phyloP scores from a whole-genome alignment of 92 coral and sea anemone genomes.

The Epizoanthus stellaris region DNA sequence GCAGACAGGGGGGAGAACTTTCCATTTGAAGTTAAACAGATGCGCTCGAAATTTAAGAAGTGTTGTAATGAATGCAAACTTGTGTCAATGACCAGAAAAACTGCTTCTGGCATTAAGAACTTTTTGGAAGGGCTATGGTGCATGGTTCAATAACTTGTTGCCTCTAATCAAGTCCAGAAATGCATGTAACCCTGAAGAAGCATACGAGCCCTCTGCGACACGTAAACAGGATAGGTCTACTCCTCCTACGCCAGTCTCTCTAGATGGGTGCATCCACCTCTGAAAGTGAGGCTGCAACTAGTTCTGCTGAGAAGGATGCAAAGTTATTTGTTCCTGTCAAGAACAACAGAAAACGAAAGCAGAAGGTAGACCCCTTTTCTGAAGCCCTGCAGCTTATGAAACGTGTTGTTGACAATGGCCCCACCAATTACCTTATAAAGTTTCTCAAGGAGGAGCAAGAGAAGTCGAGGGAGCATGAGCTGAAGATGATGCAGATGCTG shows the following conservation, averaged over 20 bases:
- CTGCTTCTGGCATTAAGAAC: slow-evolving; percentile 13
- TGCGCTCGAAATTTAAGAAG: slow-evolving; percentile 28
- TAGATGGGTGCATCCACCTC: not conserved
- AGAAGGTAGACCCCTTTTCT: slow-evolving; percentile 11
- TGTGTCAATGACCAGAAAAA: slow-evolving; percentile 22
- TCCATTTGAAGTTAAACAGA: slow-evolving; percentile 15
- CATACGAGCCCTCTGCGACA: slow-evolving; percentile 16
- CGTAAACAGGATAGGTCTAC: not conserved
- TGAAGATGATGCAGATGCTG: slow-evolving; percentile 21
- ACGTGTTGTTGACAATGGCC: slow-evolving; percentile 38
- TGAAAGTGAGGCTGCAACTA: not conserved
- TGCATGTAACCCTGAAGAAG: slow-evolving; percentile 22
- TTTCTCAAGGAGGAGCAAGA: not conserved
- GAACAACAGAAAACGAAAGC: slow-evolving; percentile 7
- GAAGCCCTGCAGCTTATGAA: slow-evolving; percentile 40
- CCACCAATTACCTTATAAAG: slow-evolving; percentile 22
- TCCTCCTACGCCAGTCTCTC: not conserved
- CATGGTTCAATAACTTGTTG: slow-evolving; percentile 29
- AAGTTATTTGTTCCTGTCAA: slow-evolving; percentile 20
- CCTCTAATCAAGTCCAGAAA: slow-evolving; percentile 19
- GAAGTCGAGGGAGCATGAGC: slow-evolving; percentile 31
- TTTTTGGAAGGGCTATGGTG: not conserved
- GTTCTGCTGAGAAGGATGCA: not conserved
- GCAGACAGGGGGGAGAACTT: not conserved
- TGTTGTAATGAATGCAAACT: slow-evolving; percentile 29